Evolutionary conservation across 53 echinoderm and acorn worm species (phyloP), one percentile per base, ranked within the genome.

Genomic region (Mesocentrotus franciscanus): DNA sequence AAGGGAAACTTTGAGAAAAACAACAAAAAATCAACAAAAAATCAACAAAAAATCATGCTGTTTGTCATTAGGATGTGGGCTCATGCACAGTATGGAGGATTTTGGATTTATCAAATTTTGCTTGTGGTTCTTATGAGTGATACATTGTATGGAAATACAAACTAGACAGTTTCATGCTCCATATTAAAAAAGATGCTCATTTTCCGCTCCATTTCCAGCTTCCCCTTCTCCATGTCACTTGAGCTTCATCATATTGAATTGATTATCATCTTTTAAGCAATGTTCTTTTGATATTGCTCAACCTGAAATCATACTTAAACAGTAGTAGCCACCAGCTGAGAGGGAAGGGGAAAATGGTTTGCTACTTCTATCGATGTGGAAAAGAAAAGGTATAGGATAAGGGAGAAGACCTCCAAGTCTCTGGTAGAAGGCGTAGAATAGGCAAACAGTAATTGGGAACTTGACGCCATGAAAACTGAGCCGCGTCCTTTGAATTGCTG

Each of bases 401-500:
- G 30, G 32, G 35, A 16, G 34, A n/a, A 10, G 1, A 36, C 81
- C 35, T 81, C 8, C 10, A 81, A 9, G 8, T 39, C 30, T 76
- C 11, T 76, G 76, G 13, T 39, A 42, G 18, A 27, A 87, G 56
- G 87, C 7, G 87, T 22, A 58, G 4, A 27, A 58, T 87, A 29
- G 87, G 27, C 58, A 87, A 27, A 87, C 29, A 56, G 56, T 87
- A 57, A 87, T 87, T 57, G 84, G 56, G 58, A 87, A 87, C 56
- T 87, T 87, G 87, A 87, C 18, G 87, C 56, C 87, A 87, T 27
- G 58, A 87, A 87, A 87, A 87, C 27, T 11, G 15, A 58, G 87
- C n/a, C 59, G 29, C 8, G 27, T 87, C 87, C 59, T 87, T 87
- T 57, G 87, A 87, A 87, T 59, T 27, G n/a, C 14, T 58, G 59